Evolutionary conservation across 2,888 invertebrate genomes (phyloP), one percentile per base, ranked within the genome.

Genomic region (Pteria penguin): DNA sequence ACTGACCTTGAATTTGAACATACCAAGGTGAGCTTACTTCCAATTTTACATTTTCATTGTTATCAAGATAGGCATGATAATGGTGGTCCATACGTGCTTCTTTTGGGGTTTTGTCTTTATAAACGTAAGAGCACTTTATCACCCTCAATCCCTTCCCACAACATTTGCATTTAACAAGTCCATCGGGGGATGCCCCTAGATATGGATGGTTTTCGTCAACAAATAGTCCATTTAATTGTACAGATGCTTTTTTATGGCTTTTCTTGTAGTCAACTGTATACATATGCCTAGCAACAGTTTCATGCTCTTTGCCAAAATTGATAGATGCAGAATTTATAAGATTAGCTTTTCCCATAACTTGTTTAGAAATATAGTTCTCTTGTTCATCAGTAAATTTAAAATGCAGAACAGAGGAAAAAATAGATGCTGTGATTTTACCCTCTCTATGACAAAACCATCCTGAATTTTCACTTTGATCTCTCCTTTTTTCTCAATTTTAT

Each of bases 1-100:
- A 55, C 58, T 73, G 72, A 22, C 72, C 66, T 45, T 73, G 72
- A 52, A 73, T 73, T 36, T 73, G 72, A 29, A 31, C 8, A 58
- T 60, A 73, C 72, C 72, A 72, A 3, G 66, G 27, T 5, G 26
- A 26, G 58, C 24, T 26, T 5, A 18, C 11, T 57, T 63, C 65
- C 27, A 72, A 24, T 1, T 55, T 27, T 11, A 65, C 65, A 31
- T 29, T 31, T 14, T 55, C 22, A 29, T 62, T 71, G 29, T 63
- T 33, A 71, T 71, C 71, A 22, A 63, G 18, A 31, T 62, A 71
- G 3, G 63, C 32, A 71, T 71, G 71, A 63, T 71, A 71, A n/a
- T 57, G 33, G 2, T 52, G n/a, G n/a, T 71, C 61, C 27, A 11
- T 5, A 8, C 62, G 57, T 27, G 33, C 57, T 24, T 72, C 72